Percentiles rank a stretch among this genome's conserved stretches.
Conservation (phyloP, 2,797 vertebrate genomes). For the Peromyscus attwateri region DNA sequence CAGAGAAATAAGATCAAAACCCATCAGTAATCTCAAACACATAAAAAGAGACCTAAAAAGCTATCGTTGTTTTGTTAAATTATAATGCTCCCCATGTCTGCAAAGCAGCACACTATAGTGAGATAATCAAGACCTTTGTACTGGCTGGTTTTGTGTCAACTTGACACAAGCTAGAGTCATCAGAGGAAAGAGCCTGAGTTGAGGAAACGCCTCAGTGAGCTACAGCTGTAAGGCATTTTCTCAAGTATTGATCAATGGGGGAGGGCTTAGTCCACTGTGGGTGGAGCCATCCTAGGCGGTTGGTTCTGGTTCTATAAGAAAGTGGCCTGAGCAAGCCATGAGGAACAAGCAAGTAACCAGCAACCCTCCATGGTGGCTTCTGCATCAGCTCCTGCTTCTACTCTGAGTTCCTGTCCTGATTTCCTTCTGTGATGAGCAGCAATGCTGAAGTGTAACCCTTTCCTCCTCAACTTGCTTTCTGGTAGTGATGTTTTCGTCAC, state of each 20-base stretch:
- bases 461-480: neutral
- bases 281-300: neutral
- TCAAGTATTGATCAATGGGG: neutral
- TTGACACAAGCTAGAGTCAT: neutral
- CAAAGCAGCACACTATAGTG: slow-evolving; percentile 22
- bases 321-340: neutral
- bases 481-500: neutral
- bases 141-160: neutral
- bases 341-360: neutral
- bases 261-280: neutral
- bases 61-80: slow-evolving; percentile 20
- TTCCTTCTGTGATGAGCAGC: neutral
- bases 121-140: slow-evolving; percentile 1
- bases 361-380: too few species aligned
- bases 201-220: neutral
- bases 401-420: neutral
- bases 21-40: slow-evolving; percentile 47
- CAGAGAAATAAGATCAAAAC: slow-evolving; percentile 55
- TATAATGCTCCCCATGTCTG: slow-evolving; percentile 19
- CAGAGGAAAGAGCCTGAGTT: neutral
- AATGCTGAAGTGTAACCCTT: neutral
- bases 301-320: neutral
- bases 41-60: neutral
- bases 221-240: neutral
- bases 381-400: too few species aligned